Conservation (phyloP, 2,113 vertebrate species). For the Chlamydotis undulata region DNA sequence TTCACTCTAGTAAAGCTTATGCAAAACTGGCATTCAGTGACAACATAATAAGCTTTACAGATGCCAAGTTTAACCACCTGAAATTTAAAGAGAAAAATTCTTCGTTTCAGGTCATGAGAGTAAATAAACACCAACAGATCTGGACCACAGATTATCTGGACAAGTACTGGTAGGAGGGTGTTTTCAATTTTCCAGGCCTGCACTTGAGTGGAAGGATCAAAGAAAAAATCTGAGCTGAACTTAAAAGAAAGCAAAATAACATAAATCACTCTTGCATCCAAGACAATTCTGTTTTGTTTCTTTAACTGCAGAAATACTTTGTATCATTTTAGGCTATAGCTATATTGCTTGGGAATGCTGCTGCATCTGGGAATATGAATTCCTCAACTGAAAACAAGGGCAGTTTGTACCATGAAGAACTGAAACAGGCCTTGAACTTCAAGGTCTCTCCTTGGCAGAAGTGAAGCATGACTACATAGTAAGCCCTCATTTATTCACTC, state of each 20-base stretch:
- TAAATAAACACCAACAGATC: not conserved
- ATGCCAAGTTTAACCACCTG: not conserved
- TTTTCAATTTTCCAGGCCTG: not conserved
- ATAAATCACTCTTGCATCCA: not conserved
- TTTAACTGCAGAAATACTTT: not conserved
- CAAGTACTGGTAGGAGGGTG: not conserved
- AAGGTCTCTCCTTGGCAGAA: not conserved
- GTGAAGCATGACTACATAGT: not conserved
- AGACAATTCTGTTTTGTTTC: not conserved
- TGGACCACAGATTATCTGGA: not conserved
- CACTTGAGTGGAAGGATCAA: not conserved
- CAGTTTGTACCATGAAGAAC: not conserved
- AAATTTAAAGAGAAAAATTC: not conserved
- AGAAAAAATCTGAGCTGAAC: not conserved
- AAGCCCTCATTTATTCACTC: not conserved
- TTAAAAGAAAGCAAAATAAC: not conserved
- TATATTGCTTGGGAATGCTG: not conserved
- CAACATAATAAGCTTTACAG: not conserved
- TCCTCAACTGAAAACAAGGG: not conserved
- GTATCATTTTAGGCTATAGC: not conserved
- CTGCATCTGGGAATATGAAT: not conserved
- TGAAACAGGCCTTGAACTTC: not conserved
- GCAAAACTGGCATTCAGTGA: not conserved
- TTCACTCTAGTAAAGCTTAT: not conserved
- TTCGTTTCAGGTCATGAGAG: slow-evolving; percentile 23